Evolutionary conservation across 2,797 vertebrate species (phyloP).

Genomic region (Tympanoctomys barrerae): DNA sequence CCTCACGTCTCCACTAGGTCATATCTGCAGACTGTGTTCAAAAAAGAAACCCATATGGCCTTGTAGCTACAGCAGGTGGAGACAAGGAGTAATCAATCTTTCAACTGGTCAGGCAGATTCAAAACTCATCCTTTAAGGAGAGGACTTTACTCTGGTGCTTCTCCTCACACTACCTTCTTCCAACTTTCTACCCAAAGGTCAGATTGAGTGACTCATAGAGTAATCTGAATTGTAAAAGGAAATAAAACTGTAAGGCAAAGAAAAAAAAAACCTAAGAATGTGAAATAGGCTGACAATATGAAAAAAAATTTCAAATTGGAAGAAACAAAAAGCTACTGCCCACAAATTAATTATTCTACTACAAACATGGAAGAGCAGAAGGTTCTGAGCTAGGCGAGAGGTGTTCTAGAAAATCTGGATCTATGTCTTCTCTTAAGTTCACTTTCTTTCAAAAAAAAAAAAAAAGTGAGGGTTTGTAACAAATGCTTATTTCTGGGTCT

Average conservation of each 20-base stretch:
- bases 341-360: neutral
- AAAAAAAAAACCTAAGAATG: no score
- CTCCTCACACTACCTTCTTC: neutral
- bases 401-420: neutral
- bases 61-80: neutral
- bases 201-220: neutral
- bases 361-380: neutral
- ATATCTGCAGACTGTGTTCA: neutral
- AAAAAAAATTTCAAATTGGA: slow-evolving; percentile 37
- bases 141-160: neutral
- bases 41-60: neutral
- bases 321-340: neutral
- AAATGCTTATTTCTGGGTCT: neutral
- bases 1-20: neutral
- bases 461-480: neutral
- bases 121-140: neutral
- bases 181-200: neutral
- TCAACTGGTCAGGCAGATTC: neutral
- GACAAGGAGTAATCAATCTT: neutral
- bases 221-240: neutral
- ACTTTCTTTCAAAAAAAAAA: neutral
- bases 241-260: neutral
- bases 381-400: neutral
- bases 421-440: neutral
- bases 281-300: neutral